Conservation (phyloP, 2,113 vertebrate genomes). For the Heterochromis multidens region DNA sequence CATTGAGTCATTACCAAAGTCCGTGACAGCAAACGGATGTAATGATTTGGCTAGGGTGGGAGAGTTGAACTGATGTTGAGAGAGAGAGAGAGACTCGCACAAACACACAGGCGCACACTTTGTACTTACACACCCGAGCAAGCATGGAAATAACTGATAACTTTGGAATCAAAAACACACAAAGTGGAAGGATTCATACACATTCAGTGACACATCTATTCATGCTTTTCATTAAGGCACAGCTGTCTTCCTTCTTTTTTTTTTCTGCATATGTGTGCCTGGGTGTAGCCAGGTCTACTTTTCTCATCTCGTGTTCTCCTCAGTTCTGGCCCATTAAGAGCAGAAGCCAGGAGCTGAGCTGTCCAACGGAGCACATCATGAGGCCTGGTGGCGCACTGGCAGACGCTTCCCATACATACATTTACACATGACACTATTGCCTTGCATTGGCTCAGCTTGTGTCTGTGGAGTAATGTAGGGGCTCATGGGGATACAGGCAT, state of each 20-base stretch:
- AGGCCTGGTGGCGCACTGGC: slow-evolving; percentile 32
- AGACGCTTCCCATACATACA: slow-evolving; percentile 43
- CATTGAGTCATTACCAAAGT: slow-evolving; percentile 36
- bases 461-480: background rate
- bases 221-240: background rate
- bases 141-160: background rate
- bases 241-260: background rate
- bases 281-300: background rate
- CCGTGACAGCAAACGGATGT: slow-evolving; percentile 28
- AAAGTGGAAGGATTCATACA: background rate
- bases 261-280: background rate
- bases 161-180: background rate
- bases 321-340: slow-evolving; percentile 49
- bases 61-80: background rate
- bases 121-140: background rate
- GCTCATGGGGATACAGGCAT: slow-evolving; percentile 2
- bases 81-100: background rate
- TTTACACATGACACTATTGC: slow-evolving; percentile 40
- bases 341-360: slow-evolving; percentile 16
- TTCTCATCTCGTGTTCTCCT: background rate
- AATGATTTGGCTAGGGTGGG: slow-evolving; percentile 7
- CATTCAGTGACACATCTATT: background rate
- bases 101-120: background rate
- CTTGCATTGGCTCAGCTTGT: slow-evolving; percentile 38
- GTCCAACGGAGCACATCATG: slow-evolving; percentile 49